Conservation (phyloP, 2,113 vertebrate genomes). For the Notothenia rossii region DNA sequence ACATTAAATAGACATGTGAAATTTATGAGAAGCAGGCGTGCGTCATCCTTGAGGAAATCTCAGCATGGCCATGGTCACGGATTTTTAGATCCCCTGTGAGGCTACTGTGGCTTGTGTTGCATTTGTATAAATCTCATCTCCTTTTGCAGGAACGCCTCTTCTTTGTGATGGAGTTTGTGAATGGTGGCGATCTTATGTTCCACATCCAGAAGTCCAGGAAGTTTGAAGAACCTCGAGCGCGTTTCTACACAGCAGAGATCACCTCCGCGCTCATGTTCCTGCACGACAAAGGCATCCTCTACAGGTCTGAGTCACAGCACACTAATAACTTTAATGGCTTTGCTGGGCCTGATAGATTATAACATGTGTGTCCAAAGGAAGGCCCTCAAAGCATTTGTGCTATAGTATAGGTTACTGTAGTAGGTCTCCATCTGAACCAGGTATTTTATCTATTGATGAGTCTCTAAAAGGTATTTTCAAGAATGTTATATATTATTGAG, state of each 20-base stretch:
- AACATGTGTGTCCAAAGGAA: not conserved
- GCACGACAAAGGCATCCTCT: slow-evolving; percentile 94
- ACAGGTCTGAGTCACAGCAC: slow-evolving; percentile 85
- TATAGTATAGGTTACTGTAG: not conserved
- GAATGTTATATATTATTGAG: not conserved
- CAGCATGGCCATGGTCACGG: slow-evolving; percentile 25
- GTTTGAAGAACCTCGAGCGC: slow-evolving; percentile 93
- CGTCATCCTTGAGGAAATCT: slow-evolving; percentile 41
- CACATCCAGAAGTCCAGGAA: slow-evolving; percentile 99
- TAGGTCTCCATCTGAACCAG: not conserved
- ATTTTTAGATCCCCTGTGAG: slow-evolving; percentile 12
- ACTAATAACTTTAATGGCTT: not conserved
- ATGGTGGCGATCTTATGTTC: slow-evolving; percentile 98
- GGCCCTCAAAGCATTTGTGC: not conserved
- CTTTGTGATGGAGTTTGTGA: slow-evolving; percentile 99
- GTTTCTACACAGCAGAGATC: slow-evolving; percentile 97
- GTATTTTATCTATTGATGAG: not conserved
- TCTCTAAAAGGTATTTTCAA: not conserved
- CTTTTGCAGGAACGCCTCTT: slow-evolving; percentile 92
- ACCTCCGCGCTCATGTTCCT: slow-evolving; percentile 97
- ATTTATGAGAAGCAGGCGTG: slow-evolving; percentile 41
- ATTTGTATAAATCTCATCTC: slow-evolving; percentile 28
- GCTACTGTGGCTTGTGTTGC: not conserved
- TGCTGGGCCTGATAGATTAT: not conserved
- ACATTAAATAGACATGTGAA: slow-evolving; percentile 39